phyloP scores from a whole-genome alignment of 2,888 invertebrate genomes.

The Torymus tubicola region DNA sequence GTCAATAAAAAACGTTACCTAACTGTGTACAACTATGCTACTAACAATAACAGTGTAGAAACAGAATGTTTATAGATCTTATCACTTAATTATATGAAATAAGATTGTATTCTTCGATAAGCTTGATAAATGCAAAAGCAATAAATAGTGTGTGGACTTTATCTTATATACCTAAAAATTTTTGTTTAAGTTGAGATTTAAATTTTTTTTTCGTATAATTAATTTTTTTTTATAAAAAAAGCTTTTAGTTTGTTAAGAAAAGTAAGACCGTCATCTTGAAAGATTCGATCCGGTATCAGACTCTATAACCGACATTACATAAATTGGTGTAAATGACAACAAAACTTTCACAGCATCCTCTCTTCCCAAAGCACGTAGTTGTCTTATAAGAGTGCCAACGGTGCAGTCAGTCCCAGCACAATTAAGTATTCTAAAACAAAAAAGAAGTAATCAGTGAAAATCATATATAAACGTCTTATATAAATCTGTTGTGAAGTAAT shows the following conservation, averaged over 20 bases:
- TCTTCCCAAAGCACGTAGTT: constrained; percentile 72
- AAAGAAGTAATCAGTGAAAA: not conserved
- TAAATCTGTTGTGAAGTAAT: not conserved
- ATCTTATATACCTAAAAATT: constrained; percentile 31
- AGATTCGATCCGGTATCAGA: constrained; percentile 75
- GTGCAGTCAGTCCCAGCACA: constrained; percentile 72
- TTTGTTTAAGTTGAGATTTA: constrained; percentile 29
- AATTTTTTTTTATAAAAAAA: constrained; percentile 42
- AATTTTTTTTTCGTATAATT: constrained; percentile 2
- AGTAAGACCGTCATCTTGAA: constrained; percentile 74
- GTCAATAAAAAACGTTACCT: constrained; percentile 28
- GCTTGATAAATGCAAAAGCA: constrained; percentile 47
- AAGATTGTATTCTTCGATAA: constrained; percentile 46
- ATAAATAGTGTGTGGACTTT: constrained; percentile 29
- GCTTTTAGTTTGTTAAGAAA: constrained; percentile 53
- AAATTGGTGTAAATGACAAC: constrained; percentile 71
- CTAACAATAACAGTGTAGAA: constrained; percentile 45
- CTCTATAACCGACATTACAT: constrained; percentile 69
- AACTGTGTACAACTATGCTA: constrained; percentile 27
- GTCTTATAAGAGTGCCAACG: constrained; percentile 70
- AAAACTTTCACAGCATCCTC: constrained; percentile 73
- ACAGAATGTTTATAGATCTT: constrained; percentile 26
- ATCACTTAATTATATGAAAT: constrained; percentile 23
- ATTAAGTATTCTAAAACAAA: constrained; percentile 67
- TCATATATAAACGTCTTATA: not conserved